Evolutionary conservation across 1,140 invertebrate species (phyloP).

Genomic region (Chironomus striatipennis): DNA sequence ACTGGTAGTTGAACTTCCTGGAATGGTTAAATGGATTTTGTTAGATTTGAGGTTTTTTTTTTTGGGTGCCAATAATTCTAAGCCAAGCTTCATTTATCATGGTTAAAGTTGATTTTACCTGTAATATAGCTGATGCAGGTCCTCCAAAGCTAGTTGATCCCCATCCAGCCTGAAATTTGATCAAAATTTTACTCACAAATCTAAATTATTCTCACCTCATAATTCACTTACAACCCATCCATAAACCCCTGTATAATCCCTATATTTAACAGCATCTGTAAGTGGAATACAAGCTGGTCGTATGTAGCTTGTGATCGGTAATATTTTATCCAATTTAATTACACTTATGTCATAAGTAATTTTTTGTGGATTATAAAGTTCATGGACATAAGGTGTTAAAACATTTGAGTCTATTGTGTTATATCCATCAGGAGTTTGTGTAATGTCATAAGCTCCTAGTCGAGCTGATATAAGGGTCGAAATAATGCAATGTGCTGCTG

Average conservation of each 20-base stretch:
- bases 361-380: slow-evolving; percentile 50
- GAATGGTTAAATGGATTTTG: no score
- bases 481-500: slow-evolving; percentile 73
- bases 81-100: no score
- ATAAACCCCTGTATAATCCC: slow-evolving; percentile 41
- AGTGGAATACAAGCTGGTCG: slow-evolving; percentile 63
- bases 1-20: slow-evolving; percentile 60
- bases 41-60: no score
- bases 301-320: slow-evolving; percentile 43
- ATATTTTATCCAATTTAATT: slow-evolving; percentile 45
- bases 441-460: slow-evolving; percentile 63
- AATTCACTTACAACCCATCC: slow-evolving; percentile 47
- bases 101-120: no score
- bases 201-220: background rate
- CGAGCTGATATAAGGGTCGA: slow-evolving; percentile 45
- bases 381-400: slow-evolving; percentile 50
- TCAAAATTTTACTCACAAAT: background rate
- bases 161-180: slow-evolving; percentile 30
- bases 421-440: slow-evolving; percentile 50
- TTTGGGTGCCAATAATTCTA: no score
- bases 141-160: slow-evolving; percentile 43
- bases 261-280: slow-evolving; percentile 39
- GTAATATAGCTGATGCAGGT: slow-evolving; percentile 50
- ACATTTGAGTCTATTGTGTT: slow-evolving; percentile 54
- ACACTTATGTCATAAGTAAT: slow-evolving; percentile 71